Evolutionary conservation across 1,140 invertebrate genomes (phyloP).

Genomic region (Ptiloglossa arizonensis): DNA sequence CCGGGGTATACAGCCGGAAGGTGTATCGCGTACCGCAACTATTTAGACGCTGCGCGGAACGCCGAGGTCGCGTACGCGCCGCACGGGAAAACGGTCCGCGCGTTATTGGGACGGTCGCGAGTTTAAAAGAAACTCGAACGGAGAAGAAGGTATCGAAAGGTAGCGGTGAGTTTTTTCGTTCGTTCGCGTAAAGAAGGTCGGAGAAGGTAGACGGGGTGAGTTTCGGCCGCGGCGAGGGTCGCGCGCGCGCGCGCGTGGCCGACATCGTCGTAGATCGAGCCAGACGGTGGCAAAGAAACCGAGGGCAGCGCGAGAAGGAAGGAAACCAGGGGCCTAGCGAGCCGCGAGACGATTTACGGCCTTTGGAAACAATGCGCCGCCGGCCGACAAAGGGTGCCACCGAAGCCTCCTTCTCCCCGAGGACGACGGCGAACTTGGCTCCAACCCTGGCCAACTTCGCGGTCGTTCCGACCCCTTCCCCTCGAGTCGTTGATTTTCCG

Average conservation of each 20-base stretch:
- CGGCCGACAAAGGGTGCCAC: conserved; percentile 64
- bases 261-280: conserved; percentile 34
- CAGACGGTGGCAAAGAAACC: conserved; percentile 56
- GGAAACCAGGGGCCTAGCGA: conserved; percentile 64
- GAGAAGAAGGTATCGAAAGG: no score
- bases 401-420: background rate
- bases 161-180: background rate
- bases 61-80: background rate
- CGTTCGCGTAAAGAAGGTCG: conserved; percentile 39
- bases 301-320: conserved; percentile 55
- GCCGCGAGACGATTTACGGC: conserved; percentile 71
- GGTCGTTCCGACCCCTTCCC: background rate
- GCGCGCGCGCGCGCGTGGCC: conserved; percentile 12
- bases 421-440: conserved; percentile 62
- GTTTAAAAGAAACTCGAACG: background rate
- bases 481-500: conserved; percentile 37
- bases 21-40: conserved; percentile 1
- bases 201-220: conserved; percentile 32
- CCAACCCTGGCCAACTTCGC: conserved; percentile 55
- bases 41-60: background rate
- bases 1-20: background rate
- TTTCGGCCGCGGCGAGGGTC: conserved; percentile 22
- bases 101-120: background rate
- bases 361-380: conserved; percentile 70
- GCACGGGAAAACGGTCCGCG: conserved; percentile 7